Evolutionary conservation across 1,140 invertebrate species (phyloP).

Genomic region (Pantala flavescens): DNA sequence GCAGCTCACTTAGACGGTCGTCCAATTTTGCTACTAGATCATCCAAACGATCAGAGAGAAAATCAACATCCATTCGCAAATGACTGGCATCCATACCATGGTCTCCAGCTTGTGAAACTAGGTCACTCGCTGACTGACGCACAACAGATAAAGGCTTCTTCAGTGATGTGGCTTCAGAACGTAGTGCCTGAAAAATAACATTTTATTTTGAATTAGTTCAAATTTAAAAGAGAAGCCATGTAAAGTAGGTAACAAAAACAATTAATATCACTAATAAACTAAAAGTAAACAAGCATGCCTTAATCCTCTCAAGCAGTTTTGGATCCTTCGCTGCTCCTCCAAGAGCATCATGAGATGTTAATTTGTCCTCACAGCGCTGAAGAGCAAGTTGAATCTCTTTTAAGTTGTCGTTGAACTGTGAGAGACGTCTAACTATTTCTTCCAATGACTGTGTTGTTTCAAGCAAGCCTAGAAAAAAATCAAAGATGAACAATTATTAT

Average conservation of each 20-base stretch:
- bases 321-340: constrained; percentile 69
- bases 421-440: constrained; percentile 67
- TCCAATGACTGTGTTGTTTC: constrained; percentile 68
- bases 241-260: background rate
- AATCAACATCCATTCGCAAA: constrained; percentile 66
- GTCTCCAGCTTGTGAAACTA: constrained; percentile 54
- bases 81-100: constrained; percentile 54
- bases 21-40: constrained; percentile 65
- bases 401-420: constrained; percentile 75
- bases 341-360: constrained; percentile 67
- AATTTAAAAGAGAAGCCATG: background rate
- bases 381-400: constrained; percentile 70
- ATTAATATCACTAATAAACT: background rate
- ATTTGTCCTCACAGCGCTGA: constrained; percentile 76
- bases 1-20: constrained; percentile 67
- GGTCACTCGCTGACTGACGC: constrained; percentile 55
- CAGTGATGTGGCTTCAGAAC: constrained; percentile 62
- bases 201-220: constrained; percentile 13
- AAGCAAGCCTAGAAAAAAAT: constrained; percentile 33
- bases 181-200: constrained; percentile 37
- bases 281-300: constrained; percentile 34
- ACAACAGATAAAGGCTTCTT: constrained; percentile 65
- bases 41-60: constrained; percentile 63
- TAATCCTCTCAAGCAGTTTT: constrained; percentile 70
- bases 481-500: background rate